phyloP scores from a whole-genome alignment of 2,888 invertebrate species.

The Oasisia sp. region DNA sequence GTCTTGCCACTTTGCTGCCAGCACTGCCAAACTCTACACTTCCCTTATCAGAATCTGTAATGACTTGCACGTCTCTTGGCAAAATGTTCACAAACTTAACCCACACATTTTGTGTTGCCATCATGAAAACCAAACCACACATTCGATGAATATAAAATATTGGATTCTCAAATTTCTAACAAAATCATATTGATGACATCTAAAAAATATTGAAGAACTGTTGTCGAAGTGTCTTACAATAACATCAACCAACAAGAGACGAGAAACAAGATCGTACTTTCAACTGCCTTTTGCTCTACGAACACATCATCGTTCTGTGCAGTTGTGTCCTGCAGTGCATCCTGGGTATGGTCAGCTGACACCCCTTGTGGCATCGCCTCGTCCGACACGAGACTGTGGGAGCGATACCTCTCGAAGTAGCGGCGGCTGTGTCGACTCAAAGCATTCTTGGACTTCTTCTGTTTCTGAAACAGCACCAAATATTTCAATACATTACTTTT shows the following conservation, averaged over 20 bases:
- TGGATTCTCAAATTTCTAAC: background rate
- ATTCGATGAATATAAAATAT: background rate
- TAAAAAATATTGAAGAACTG: background rate
- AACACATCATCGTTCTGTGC: background rate
- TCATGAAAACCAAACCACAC: background rate
- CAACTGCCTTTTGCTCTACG: background rate
- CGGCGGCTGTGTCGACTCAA: conserved; percentile 91
- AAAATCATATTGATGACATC: background rate
- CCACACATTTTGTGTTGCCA: background rate
- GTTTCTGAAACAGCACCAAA: conserved; percentile 70
- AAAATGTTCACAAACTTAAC: too few species aligned
- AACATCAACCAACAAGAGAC: background rate
- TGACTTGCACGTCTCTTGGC: too few species aligned
- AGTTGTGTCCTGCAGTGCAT: background rate
- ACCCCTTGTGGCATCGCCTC: conserved; percentile 36
- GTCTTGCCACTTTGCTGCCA: too few species aligned
- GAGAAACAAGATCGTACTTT: background rate
- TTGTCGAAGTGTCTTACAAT: background rate
- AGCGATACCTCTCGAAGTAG: conserved; percentile 74
- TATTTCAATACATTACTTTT: background rate
- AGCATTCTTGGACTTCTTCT: conserved; percentile 90
- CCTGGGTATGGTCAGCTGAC: conserved; percentile 13
- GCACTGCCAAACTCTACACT: too few species aligned
- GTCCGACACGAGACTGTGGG: conserved; percentile 54
- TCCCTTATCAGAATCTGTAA: too few species aligned